Base-by-base conservation (phyloP, 2,888 invertebrate species). In the Drepanosiphum platanoidis region DNA sequence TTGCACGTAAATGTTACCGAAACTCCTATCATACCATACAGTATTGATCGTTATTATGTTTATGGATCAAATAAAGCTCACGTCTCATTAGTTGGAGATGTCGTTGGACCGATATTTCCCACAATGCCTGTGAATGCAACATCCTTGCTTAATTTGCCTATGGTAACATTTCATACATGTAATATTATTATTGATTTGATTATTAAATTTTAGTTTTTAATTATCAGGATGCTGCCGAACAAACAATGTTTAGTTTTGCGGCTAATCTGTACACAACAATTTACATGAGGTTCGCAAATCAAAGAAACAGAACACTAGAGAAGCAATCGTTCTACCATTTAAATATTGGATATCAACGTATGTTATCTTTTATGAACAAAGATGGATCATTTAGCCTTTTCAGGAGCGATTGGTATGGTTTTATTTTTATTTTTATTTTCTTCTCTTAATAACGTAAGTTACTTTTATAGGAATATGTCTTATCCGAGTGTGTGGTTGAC, bases 1-100 rank as follows among this genome's bases (percentile, higher is more conserved):
- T 94, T 98, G 93, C 97, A 98, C 90, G 96, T 98, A 1, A 97
- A 97, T 90, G 94, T 98, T 9, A 97, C 97, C 0, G 97, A 98
- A 90, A 95, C 95, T 1, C 96, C 98, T 3, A 92, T 96, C 86
- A 96, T 97, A 87, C 96, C 97, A 0, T 97, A 97, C 90, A 95
- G 96, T 88, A 94, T 94, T 87, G 94, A 95, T 88, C 94, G 96
- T 88, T 95, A 97, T 91, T 99, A 97, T 90, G 95, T 98, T 79
- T 97, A 95, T 89, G 97, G 97, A 0, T 97, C 97, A 0, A 97
- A 97, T 89, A 92, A 91, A 86, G 98, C 96, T 22, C 91, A 93
- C 30, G 92, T 96, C 66, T 94, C 95, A 0, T 90, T 96, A 36
- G 95, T 96, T 3, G 97, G 97, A 1, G 97, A 97, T 90, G 97